Percentiles rank a stretch among this genome's conserved stretches.
These are phyloP conservation scores for Colossoma macropomum DNA, from an alignment of 2,113 vertebrate genomes.

Conservation along the genomic window DNA sequence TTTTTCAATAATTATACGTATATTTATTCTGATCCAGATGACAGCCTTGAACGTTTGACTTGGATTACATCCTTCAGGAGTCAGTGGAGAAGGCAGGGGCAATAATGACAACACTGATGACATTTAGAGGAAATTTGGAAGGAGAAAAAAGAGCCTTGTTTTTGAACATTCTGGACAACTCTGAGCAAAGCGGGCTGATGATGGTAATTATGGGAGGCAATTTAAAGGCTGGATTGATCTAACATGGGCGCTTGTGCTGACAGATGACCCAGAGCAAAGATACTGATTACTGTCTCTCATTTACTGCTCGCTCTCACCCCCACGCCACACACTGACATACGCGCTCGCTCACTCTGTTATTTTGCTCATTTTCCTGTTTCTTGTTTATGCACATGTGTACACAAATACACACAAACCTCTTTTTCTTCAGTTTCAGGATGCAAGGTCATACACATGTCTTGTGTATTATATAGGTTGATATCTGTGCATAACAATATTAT, in stretches of 20 bases:
- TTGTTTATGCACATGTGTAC: not conserved
- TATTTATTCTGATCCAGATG: not conserved
- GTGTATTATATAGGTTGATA: too few species aligned
- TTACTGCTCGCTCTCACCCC: not conserved
- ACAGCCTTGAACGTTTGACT: not conserved
- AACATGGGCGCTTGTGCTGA: slow-evolving; percentile 42
- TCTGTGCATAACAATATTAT: too few species aligned
- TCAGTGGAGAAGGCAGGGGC: not conserved
- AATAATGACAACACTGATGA: slow-evolving; percentile 6
- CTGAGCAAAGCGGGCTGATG: slow-evolving; percentile 37
- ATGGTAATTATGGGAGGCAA: slow-evolving; percentile 51
- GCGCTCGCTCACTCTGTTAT: slow-evolving; percentile 27
- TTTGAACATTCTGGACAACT: slow-evolving; percentile 9
- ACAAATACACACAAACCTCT: not conserved
- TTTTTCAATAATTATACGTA: not conserved
- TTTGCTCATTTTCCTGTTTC: not conserved
- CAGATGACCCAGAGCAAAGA: slow-evolving; percentile 49
- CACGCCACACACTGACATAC: slow-evolving; percentile 5
- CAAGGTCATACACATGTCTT: too few species aligned
- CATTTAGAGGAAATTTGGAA: not conserved
- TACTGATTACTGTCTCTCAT: slow-evolving; percentile 35
- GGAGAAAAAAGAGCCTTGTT: slow-evolving; percentile 34
- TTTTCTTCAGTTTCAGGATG: too few species aligned
- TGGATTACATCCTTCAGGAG: slow-evolving; percentile 3
- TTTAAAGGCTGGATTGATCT: slow-evolving; percentile 41